Evolutionary conservation across 2,797 vertebrate genomes (phyloP).

Genomic region (Danio jaintianensis): DNA sequence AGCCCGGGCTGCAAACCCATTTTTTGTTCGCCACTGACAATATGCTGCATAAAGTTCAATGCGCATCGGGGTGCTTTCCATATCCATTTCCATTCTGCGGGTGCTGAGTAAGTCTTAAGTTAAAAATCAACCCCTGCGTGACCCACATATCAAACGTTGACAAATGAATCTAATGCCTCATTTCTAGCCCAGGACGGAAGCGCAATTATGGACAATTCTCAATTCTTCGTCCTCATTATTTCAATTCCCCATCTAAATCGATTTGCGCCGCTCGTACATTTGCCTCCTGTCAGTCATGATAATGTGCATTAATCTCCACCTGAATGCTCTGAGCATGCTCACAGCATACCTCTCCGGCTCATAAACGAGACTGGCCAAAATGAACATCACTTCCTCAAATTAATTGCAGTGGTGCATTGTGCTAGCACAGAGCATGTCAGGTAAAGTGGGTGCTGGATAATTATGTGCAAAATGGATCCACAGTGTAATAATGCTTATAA

Average conservation of each 20-base stretch:
- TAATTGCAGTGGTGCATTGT: not conserved
- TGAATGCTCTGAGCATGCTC: constrained; percentile 34
- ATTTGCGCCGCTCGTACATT: constrained; percentile 25
- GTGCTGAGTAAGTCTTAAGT: constrained; percentile 7
- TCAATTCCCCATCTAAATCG: constrained; percentile 23
- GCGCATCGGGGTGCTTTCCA: constrained; percentile 30
- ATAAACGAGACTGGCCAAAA: constrained; percentile 21
- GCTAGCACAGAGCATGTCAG: not conserved
- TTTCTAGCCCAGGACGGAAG: constrained; percentile 2
- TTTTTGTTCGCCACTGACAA: constrained; percentile 6
- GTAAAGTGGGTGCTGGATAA: not conserved
- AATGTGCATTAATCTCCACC: constrained; percentile 35
- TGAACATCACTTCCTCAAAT: not conserved
- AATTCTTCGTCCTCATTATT: constrained; percentile 46
- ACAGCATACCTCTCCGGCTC: constrained; percentile 10
- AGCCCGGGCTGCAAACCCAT: constrained; percentile 7
- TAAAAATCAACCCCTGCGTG: not conserved
- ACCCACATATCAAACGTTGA: constrained; percentile 13
- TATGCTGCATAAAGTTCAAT: constrained; percentile 41
- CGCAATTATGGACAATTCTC: constrained; percentile 34
- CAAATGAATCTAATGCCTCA: constrained; percentile 11
- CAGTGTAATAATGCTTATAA: not conserved
- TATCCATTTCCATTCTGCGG: constrained; percentile 21
- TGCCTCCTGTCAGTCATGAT: constrained; percentile 44
- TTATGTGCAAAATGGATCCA: not conserved